Percentiles rank a stretch among this genome's conserved stretches.
These are phyloP conservation scores for Conus canariensis DNA, from an alignment of 2,888 invertebrate species.

Conservation along the genomic window DNA sequence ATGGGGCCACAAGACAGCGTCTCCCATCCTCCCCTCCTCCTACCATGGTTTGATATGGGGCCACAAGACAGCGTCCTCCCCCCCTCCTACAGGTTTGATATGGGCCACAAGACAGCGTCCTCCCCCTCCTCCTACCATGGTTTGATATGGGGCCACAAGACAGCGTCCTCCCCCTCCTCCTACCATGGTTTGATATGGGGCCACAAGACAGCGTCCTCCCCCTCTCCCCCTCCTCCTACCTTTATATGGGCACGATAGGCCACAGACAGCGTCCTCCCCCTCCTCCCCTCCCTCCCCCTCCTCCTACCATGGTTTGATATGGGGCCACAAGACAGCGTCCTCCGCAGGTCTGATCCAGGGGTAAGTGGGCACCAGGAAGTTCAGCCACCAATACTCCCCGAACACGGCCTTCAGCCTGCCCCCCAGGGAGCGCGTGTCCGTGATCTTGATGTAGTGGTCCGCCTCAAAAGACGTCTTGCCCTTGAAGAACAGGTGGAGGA, in stretches of 20 bases:
- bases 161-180: not conserved
- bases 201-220: constrained; percentile 67
- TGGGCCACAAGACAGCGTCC: too few species aligned
- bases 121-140: too few species aligned
- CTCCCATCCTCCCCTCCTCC: not conserved
- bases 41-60: constrained; percentile 46
- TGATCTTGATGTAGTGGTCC: constrained; percentile 62
- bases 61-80: constrained; percentile 71
- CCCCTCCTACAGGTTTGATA: not conserved
- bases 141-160: too few species aligned
- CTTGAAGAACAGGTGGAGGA: constrained; percentile 51
- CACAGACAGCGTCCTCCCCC: constrained; percentile 69
- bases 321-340: constrained; percentile 69
- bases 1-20: too few species aligned
- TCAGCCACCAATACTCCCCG: constrained; percentile 68
- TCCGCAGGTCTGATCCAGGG: constrained; percentile 60
- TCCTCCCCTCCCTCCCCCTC: not conserved
- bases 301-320: constrained; percentile 32
- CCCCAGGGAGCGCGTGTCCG: constrained; percentile 52
- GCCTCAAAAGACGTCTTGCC: constrained; percentile 71
- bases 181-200: constrained; percentile 46
- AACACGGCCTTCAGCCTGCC: constrained; percentile 65
- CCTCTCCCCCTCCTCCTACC: not conserved
- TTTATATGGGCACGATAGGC: constrained; percentile 56
- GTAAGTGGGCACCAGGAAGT: constrained; percentile 70